phyloP scores from a whole-genome alignment of 2,113 vertebrate genomes.

The Gallinago undulata region DNA sequence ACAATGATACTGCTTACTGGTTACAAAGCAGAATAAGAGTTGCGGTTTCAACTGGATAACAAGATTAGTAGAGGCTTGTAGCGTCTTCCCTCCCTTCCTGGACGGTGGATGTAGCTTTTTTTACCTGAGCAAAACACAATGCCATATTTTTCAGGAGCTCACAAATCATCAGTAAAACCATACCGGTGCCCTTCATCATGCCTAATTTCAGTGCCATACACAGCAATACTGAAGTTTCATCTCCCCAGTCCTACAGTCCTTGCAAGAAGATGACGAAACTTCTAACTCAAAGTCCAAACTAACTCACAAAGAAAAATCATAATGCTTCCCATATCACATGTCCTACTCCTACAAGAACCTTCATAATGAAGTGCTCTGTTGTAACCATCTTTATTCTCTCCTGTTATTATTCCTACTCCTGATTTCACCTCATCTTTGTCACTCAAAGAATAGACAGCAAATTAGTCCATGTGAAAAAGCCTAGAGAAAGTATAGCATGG shows the following conservation, averaged over 20 bases:
- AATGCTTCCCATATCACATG: background rate
- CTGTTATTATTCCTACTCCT: background rate
- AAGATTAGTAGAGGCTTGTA: background rate
- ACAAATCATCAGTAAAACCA: background rate
- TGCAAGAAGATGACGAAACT: background rate
- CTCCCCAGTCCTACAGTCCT: background rate
- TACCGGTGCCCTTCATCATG: background rate
- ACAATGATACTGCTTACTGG: background rate
- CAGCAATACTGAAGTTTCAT: background rate
- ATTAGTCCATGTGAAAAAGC: background rate
- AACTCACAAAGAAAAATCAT: background rate
- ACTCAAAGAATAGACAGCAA: background rate
- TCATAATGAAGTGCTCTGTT: background rate
- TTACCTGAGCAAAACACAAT: background rate
- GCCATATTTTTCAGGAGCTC: background rate
- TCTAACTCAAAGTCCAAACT: background rate
- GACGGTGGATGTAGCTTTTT: background rate
- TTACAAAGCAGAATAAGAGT: background rate
- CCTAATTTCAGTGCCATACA: background rate
- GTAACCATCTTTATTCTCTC: background rate
- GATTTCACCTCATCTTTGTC: background rate
- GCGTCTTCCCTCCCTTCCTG: background rate
- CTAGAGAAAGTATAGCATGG: background rate
- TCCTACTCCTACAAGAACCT: background rate
- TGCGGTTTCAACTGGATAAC: background rate